Evolutionary conservation across 2,888 invertebrate genomes (phyloP).

Genomic region (Acrobasis consociella): DNA sequence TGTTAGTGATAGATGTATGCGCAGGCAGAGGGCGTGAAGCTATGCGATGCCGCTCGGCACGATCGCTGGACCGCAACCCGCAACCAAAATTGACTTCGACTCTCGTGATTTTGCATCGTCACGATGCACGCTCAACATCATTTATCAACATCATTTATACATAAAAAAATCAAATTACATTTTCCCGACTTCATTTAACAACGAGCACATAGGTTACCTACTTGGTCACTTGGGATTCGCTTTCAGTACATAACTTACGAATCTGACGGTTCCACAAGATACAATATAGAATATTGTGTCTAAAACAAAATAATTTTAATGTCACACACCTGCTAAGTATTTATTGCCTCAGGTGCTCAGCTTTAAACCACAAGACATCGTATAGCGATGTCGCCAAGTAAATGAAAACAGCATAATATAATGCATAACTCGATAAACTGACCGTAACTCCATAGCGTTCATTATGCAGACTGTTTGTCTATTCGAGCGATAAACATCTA

Average conservation of each 20-base stretch:
- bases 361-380: no score
- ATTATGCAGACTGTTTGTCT: slow-evolving; percentile 37
- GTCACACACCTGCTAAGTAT: no score
- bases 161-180: no score
- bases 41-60: slow-evolving; percentile 14
- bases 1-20: slow-evolving; percentile 14
- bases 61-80: slow-evolving; percentile 41
- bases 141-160: neutral
- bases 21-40: slow-evolving; percentile 11
- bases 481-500: slow-evolving; percentile 49
- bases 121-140: slow-evolving; percentile 56
- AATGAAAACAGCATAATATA: neutral
- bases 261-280: no score
- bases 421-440: slow-evolving; percentile 15
- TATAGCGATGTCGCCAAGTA: no score
- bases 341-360: no score
- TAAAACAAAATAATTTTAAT: no score
- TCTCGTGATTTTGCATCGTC: slow-evolving; percentile 56
- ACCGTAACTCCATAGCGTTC: slow-evolving; percentile 16
- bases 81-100: slow-evolving; percentile 66
- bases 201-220: no score
- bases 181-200: no score
- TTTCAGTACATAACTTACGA: no score
- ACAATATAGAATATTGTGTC: no score
- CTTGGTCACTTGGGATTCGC: no score